Conservation (phyloP, 2,113 vertebrate genomes). For the Bos javanicus region DNA sequence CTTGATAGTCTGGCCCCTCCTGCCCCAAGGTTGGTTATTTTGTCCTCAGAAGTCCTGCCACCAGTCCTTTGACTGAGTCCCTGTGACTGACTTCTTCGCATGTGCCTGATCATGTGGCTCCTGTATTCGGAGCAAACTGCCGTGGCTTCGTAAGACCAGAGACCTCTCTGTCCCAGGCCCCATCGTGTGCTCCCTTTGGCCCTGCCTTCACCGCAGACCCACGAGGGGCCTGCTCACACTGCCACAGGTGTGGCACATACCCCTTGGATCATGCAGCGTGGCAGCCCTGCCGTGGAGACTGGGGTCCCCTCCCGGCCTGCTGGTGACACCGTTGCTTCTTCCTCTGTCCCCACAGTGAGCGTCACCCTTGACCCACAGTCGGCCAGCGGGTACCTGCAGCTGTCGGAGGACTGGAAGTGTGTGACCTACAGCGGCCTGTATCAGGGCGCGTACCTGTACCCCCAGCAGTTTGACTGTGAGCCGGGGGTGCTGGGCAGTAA, state of each 20-base stretch:
- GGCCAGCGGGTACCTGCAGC: conserved; percentile 80
- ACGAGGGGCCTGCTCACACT: neutral
- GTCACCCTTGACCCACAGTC: conserved; percentile 84
- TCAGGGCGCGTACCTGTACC: conserved; percentile 73
- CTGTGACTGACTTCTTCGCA: neutral
- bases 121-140: neutral
- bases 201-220: neutral
- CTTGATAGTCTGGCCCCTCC: neutral
- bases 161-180: neutral
- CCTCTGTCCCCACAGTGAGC: conserved; percentile 48
- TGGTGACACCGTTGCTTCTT: neutral
- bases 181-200: neutral
- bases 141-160: neutral
- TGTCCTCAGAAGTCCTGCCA: neutral
- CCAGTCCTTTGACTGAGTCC: neutral
- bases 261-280: neutral
- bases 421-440: conserved; percentile 80
- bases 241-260: accelerated
- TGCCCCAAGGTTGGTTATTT: neutral
- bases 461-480: conserved; percentile 84
- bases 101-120: neutral
- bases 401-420: conserved; percentile 84
- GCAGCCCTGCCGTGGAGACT: neutral
- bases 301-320: accelerated
- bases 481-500: conserved; percentile 84